These are phyloP conservation scores for Hyaena hyaena DNA, from an alignment of 2,113 vertebrate species.

Conservation along the genomic window DNA sequence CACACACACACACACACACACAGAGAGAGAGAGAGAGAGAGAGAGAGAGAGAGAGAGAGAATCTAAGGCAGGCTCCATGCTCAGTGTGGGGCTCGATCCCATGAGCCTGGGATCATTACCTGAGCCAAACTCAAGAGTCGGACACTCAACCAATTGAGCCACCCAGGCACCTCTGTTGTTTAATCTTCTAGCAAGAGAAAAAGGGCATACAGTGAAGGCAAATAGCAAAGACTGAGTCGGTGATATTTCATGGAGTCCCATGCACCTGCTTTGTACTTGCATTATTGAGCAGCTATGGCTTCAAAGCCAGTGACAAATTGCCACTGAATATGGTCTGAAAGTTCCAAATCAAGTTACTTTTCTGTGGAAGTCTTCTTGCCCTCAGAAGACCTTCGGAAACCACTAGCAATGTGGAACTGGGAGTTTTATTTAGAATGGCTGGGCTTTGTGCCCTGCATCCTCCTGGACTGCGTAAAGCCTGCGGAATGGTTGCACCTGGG, in stretches of 20 bases:
- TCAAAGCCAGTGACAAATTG: constrained; percentile 63
- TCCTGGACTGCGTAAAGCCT: constrained; percentile 17
- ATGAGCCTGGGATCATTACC: too few species aligned
- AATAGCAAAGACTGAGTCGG: constrained; percentile 21
- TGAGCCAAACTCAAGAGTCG: too few species aligned
- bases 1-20: too few species aligned
- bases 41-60: too few species aligned
- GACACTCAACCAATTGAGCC: too few species aligned
- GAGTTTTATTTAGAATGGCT: constrained; percentile 52
- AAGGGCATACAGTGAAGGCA: constrained; percentile 8
- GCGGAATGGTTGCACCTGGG: constrained; percentile 17
- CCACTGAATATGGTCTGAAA: constrained; percentile 66
- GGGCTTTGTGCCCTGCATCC: constrained; percentile 1
- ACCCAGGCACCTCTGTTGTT: background rate
- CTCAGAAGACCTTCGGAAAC: constrained; percentile 66
- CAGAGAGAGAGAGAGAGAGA: too few species aligned
- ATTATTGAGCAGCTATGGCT: background rate
- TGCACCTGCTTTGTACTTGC: background rate
- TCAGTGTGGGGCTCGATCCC: too few species aligned
- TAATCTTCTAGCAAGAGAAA: constrained; percentile 41
- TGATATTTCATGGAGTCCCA: background rate
- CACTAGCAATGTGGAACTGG: background rate
- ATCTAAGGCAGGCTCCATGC: too few species aligned
- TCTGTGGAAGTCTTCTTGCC: constrained; percentile 59
- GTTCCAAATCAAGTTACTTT: constrained; percentile 76